Evolutionary conservation across 2,113 vertebrate species (phyloP), one percentile per base, ranked within the genome.

Genomic region (Malurus melanocephalus): DNA sequence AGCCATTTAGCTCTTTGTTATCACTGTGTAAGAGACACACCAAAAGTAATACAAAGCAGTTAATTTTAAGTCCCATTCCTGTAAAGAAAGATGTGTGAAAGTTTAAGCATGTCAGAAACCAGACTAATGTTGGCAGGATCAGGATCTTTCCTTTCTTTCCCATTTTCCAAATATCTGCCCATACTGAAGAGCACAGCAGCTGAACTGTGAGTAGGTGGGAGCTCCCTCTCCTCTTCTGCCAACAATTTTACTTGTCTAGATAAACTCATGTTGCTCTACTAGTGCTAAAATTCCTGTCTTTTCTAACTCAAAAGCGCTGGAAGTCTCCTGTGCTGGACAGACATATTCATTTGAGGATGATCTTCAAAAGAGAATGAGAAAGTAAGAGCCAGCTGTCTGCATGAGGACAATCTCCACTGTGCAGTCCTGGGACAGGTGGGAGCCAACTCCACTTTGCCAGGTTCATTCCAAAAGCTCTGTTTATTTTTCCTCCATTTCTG

Each of bases 381-480:
- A 62, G 52, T 40, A 22, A 5, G 33, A 45, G 43, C 42, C 0
- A 0, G 3, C 45, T 67, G 27, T 27, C 86, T 86, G 66, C 40
- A 45, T 0, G 0, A 86, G 59, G 52, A 80, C 42, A 10, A n/a
- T 38, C 56, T 93, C 74, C n/a, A 73, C 57, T 2, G 0, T 42
- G 49, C 6, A 5, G 35, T 65, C 42, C 67, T 67, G 55, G 52
- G 59, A 84, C 66, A 90, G 74, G 42, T 8, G 5, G 53, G 53
- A 81, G 33, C 45, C 53, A 90, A 28, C 62, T 81, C 38, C 53
- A 57, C 76, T 85, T 82, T 66, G 16, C 43, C 78, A 84, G 71
- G 75, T 82, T 79, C 87, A 46, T 81, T 95, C 55, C 55, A 89
- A 85, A 95, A 79, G 43, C n/a, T 51, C 35, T 73, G 66, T 84